Conservation (phyloP, 1,140 invertebrate genomes). For the Caenorhabditis tropicalis region DNA sequence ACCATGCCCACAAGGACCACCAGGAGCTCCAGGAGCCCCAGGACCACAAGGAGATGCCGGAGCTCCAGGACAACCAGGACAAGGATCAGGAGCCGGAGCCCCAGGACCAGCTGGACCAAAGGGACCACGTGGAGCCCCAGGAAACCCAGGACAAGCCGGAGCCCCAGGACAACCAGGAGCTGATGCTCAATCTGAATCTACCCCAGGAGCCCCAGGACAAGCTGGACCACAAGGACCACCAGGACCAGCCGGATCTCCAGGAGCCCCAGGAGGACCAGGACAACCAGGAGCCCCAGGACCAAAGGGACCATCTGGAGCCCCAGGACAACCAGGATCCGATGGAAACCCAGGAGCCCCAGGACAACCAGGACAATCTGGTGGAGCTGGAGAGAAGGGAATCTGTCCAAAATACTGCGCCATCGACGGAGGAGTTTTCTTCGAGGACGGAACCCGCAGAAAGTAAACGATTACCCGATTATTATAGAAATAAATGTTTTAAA, state of each 20-base stretch:
- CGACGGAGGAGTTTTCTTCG: constrained; percentile 26
- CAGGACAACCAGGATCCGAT: constrained; percentile 50
- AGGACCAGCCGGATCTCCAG: constrained; percentile 39
- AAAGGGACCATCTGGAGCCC: constrained; percentile 51
- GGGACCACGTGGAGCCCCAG: constrained; percentile 43
- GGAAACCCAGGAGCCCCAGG: constrained; percentile 50
- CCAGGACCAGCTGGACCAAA: constrained; percentile 50
- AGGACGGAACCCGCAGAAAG: constrained; percentile 42
- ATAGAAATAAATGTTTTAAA: background rate
- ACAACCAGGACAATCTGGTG: background rate
- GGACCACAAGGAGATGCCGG: constrained; percentile 42
- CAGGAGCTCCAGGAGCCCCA: constrained; percentile 16
- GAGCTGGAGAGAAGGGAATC: constrained; percentile 30
- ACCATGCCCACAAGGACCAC: constrained; percentile 11
- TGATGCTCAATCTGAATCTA: constrained; percentile 30
- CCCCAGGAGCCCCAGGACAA: constrained; percentile 45
- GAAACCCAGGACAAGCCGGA: constrained; percentile 46
- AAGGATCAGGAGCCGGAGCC: constrained; percentile 34
- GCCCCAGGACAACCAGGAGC: constrained; percentile 48
- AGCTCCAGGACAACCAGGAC: constrained; percentile 30
- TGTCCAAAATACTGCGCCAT: constrained; percentile 37
- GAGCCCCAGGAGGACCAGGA: constrained; percentile 41
- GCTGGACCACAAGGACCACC: constrained; percentile 50
- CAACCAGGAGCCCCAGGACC: constrained; percentile 50
- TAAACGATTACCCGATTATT: background rate